Conservation (phyloP, 2,888 invertebrate genomes). For the Bruchidius siliquastri region DNA sequence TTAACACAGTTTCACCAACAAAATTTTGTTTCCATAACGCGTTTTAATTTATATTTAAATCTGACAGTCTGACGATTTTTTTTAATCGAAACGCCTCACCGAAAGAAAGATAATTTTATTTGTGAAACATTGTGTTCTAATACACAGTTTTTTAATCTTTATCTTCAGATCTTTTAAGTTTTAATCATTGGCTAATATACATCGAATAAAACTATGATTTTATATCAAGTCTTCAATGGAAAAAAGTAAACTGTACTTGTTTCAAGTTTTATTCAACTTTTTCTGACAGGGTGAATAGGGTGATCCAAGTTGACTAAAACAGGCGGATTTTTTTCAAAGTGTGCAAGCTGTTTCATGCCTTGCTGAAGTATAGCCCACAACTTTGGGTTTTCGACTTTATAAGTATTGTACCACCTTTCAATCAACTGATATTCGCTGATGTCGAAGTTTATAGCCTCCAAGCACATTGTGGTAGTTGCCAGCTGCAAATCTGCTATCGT, state of each 20-base stretch:
- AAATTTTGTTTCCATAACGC: too few relatives aligned
- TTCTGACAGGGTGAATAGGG: constrained; percentile 68
- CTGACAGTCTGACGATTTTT: too few relatives aligned
- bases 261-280: background rate
- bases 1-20: too few relatives aligned
- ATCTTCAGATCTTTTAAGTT: too few relatives aligned
- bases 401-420: constrained; percentile 64
- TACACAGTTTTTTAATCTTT: too few relatives aligned
- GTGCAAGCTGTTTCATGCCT: constrained; percentile 64
- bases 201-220: too few relatives aligned
- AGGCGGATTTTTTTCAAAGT: constrained; percentile 68
- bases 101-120: too few relatives aligned
- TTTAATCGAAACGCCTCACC: too few relatives aligned
- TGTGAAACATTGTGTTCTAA: too few relatives aligned
- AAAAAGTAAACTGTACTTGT: background rate
- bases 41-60: too few relatives aligned
- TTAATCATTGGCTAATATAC: too few relatives aligned
- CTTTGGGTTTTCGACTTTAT: constrained; percentile 62
- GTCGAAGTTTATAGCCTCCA: constrained; percentile 67
- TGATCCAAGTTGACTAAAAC: constrained; percentile 66
- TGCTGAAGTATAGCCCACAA: constrained; percentile 66
- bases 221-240: too few relatives aligned
- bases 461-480: constrained; percentile 65
- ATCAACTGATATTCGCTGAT: constrained; percentile 57
- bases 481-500: constrained; percentile 75